A percentile compares a stretch with the other conserved stretches of the same genome.
Conservation (phyloP, 2,888 invertebrate genomes). For the Drosophila fungiperda region DNA sequence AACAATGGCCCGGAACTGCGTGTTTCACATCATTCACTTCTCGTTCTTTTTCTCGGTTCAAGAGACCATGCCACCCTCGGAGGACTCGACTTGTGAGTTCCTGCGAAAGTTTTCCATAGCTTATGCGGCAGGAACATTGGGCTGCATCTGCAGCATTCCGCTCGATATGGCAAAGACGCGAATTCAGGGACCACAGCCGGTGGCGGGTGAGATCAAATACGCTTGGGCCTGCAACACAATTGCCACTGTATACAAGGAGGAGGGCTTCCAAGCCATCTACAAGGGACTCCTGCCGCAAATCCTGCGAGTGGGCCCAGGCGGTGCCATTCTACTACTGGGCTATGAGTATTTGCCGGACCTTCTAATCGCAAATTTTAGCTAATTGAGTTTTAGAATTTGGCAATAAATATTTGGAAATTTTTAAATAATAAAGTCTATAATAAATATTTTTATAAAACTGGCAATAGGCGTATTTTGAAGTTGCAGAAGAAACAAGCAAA, state of each 20-base stretch:
- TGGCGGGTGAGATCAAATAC: constrained; percentile 54
- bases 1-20: constrained; percentile 32
- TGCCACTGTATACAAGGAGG: constrained; percentile 29
- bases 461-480: neutral
- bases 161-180: constrained; percentile 53
- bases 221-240: constrained; percentile 13
- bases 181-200: constrained; percentile 66
- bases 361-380: constrained; percentile 4
- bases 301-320: constrained; percentile 42
- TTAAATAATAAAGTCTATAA: neutral
- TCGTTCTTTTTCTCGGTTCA: constrained; percentile 23
- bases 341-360: constrained; percentile 27
- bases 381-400: neutral
- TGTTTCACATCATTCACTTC: constrained; percentile 49
- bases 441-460: neutral
- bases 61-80: neutral
- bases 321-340: constrained; percentile 36
- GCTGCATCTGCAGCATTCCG: constrained; percentile 16
- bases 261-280: constrained; percentile 43
- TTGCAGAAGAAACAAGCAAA: neutral
- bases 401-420: neutral
- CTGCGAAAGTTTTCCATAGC: constrained; percentile 20
- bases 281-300: constrained; percentile 49
- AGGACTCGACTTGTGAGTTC: constrained; percentile 3
- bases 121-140: constrained; percentile 21